Base-by-base conservation (phyloP, 2,888 invertebrate genomes). In the Julus scanicus region DNA sequence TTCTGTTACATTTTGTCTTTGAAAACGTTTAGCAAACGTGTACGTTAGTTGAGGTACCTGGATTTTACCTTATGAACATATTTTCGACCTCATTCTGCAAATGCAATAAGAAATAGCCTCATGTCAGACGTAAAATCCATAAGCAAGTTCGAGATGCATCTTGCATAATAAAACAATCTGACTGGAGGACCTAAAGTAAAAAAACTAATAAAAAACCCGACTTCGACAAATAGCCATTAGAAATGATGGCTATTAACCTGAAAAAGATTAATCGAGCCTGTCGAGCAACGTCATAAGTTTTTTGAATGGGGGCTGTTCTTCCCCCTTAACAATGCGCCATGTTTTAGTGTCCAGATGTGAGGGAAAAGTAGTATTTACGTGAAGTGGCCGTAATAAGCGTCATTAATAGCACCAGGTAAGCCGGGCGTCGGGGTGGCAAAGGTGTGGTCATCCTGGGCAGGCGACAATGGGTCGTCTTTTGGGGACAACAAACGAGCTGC, bases 321-420 rank as follows among this genome's bases (percentile, higher is more conserved):
- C 71, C 71, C 71, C 71, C 9, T 71, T 20, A 63, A n/a, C 20
- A 20, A 17, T n/a, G 53, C 53, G 3, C 6, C 53, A n/a, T 57
- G 29, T 71, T 71, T 71, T 29, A 71, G 71, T 29, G 71, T 71
- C 71, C 71, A 71, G 71, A 71, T 71, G 71, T 29, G 29, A 29
- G 71, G 29, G 71, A 71, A 53, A 53, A 53, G 0, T 53, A 53
- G 53, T 53, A 53, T 53, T 53, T 53, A 53, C 53, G 53, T 11
- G 71, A 71, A 71, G 71, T 71, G 71, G 71, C 71, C 71, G 71
- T 71, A 71, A 71, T 71, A 71, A 71, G 71, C 71, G 71, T 71
- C 71, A 71, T 71, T 71, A 71, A 71, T 71, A 71, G 71, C 29
- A 44, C 44, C 44, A 44, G 44, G 44, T 44, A 44, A 44, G 44